These are phyloP conservation scores for Diplogasteroides magnus DNA, from an alignment of 1,140 invertebrate genomes.

Conservation along the genomic window DNA sequence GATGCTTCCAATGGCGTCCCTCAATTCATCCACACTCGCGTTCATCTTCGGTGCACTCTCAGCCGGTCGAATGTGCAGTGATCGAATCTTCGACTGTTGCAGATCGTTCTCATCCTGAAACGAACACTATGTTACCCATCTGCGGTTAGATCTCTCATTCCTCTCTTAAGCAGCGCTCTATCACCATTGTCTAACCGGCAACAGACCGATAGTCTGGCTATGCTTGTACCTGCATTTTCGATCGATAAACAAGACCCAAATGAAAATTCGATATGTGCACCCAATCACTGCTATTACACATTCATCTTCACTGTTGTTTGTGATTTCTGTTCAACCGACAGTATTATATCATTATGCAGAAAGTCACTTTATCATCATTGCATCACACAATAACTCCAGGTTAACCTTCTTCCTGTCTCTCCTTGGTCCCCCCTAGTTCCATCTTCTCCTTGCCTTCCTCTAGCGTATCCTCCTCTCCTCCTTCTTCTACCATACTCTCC, in stretches of 20 bases:
- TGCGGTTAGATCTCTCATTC: too few species aligned
- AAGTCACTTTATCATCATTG: too few species aligned
- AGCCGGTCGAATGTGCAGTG: conserved; percentile 48
- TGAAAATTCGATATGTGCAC: too few species aligned
- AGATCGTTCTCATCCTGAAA: conserved; percentile 39
- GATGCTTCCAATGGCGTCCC: conserved; percentile 49
- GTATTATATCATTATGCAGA: too few species aligned
- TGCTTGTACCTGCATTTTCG: too few species aligned
- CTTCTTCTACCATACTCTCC: too few species aligned
- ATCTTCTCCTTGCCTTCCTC: neutral
- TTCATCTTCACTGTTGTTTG: neutral
- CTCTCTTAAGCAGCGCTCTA: neutral
- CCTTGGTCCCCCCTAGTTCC: neutral
- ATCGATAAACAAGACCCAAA: too few species aligned
- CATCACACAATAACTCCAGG: too few species aligned
- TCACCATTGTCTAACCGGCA: neutral
- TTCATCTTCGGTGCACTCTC: conserved; percentile 39
- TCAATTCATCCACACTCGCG: conserved; percentile 49
- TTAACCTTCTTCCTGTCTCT: neutral
- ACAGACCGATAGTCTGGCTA: too few species aligned
- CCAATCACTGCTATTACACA: neutral
- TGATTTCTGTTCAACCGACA: too few species aligned
- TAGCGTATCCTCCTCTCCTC: too few species aligned
- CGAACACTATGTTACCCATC: too few species aligned
- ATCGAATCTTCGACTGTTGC: conserved; percentile 48